Base-by-base conservation (phyloP, 92 coral and sea anemone genomes). In the Blastomussa wellsi region DNA sequence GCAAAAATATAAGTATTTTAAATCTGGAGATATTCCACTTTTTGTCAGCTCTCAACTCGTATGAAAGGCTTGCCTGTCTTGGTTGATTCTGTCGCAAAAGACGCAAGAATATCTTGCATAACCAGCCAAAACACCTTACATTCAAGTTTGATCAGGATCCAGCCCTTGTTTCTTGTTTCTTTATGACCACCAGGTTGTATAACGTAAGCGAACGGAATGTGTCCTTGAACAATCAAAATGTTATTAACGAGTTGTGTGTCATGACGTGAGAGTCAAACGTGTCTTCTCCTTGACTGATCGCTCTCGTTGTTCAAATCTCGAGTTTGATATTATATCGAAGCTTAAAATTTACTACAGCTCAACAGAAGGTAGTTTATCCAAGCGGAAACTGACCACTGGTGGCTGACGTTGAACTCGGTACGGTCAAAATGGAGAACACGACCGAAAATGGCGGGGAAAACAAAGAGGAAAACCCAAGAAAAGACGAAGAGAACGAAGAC, bases 131-230 rank as follows among this genome's bases (percentile, higher is more conserved):
- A 32, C 24, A 64, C 39, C 87, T 26, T 74, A 28, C 49, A 20
- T 59, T 57, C 64, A 75, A 64, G 24, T 52, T 19, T 41, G 49
- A 66, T 38, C 42, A 20, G 1, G 64, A 83, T 41, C 47, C 35
- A 74, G 14, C 87, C 69, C 80, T 64, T 59, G 79, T 83, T 83
- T 75, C 35, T 82, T 37, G 73, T 51, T 75, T 83, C 72, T 55
- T 83, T 74, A 49, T 33, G 81, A 72, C 87, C 87, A 83, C 87
- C 87, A 83, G 87, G 87, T 57, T 42, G 87, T 57, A 83, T 83
- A 83, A 83, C 87, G 87, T 83, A 83, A 83, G 73, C 74, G 47
- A 75, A 41, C 80, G 80, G 79, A 83, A 72, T 72, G 80, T 83
- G 86, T 41, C 44, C 44, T 51, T 29, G 67, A 39, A 83, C 72